These are phyloP conservation scores for Spilosoma lubricipeda DNA, from an alignment of 2,888 invertebrate species.

Conservation along the genomic window DNA sequence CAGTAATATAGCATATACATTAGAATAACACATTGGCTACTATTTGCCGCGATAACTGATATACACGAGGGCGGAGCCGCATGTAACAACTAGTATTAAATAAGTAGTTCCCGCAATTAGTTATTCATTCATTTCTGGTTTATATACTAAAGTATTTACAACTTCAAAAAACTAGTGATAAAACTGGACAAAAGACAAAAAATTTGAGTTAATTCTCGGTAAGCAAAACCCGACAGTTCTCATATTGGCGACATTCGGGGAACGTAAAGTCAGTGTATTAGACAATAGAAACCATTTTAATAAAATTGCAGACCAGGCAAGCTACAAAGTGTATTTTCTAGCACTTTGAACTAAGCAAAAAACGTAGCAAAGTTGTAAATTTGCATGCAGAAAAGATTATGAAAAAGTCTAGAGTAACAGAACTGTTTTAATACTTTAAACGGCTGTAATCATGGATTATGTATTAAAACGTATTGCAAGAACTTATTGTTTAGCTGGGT, in stretches of 20 bases:
- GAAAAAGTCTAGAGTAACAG: neutral
- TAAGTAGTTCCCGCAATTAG: no score
- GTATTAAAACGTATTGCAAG: neutral
- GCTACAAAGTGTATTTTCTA: neutral
- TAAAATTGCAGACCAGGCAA: neutral
- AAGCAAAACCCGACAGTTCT: neutral
- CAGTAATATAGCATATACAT: no score
- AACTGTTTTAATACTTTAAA: neutral
- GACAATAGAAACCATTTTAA: neutral
- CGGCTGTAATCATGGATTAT: neutral
- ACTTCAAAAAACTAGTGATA: no score
- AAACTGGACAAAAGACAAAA: no score
- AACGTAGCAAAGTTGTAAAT: neutral
- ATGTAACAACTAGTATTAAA: no score
- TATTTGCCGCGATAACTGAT: no score
- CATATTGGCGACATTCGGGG: neutral
- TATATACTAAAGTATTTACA: no score
- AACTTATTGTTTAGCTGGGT: neutral
- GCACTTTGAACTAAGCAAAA: neutral
- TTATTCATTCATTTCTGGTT: no score
- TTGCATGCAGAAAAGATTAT: slow-evolving; percentile 1
- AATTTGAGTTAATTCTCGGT: neutral
- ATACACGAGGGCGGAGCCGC: no score
- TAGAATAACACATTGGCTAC: no score
- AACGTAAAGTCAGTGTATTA: neutral